These are phyloP conservation scores for Ataeniobius toweri DNA, from an alignment of 2,797 vertebrate genomes.

Conservation along the genomic window DNA sequence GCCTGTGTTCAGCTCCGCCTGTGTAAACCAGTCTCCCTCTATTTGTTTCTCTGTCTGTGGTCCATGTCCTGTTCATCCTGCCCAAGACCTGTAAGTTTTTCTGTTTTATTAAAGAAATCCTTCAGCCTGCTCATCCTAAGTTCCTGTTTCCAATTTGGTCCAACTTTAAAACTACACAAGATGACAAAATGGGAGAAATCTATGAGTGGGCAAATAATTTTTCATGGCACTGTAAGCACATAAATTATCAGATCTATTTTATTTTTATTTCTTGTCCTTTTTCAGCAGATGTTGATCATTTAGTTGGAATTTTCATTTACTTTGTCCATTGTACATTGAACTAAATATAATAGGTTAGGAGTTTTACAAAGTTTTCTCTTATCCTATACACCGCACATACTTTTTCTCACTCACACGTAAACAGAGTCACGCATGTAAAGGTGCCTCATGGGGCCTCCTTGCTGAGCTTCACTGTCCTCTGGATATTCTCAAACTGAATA, in stretches of 20 bases:
- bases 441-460: conserved; percentile 53
- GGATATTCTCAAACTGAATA: conserved; percentile 61
- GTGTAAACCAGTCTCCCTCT: too few species aligned
- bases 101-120: too few species aligned
- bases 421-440: conserved; percentile 42
- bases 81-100: too few species aligned
- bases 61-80: too few species aligned
- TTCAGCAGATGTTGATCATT: neutral
- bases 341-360: conserved; percentile 18
- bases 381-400: conserved; percentile 29
- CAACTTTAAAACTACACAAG: too few species aligned
- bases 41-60: too few species aligned
- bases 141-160: too few species aligned
- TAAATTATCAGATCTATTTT: neutral
- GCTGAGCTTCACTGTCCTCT: conserved; percentile 49
- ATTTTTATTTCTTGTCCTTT: neutral
- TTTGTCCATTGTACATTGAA: neutral
- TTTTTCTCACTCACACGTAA: neutral
- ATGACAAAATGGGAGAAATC: neutral
- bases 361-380: conserved; percentile 44
- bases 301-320: neutral
- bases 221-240: neutral
- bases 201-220: neutral
- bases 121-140: too few species aligned
- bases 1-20: too few species aligned